These are phyloP conservation scores for Pteronotus mesoamericanus DNA, from an alignment of 2,797 vertebrate species.

Conservation along the genomic window DNA sequence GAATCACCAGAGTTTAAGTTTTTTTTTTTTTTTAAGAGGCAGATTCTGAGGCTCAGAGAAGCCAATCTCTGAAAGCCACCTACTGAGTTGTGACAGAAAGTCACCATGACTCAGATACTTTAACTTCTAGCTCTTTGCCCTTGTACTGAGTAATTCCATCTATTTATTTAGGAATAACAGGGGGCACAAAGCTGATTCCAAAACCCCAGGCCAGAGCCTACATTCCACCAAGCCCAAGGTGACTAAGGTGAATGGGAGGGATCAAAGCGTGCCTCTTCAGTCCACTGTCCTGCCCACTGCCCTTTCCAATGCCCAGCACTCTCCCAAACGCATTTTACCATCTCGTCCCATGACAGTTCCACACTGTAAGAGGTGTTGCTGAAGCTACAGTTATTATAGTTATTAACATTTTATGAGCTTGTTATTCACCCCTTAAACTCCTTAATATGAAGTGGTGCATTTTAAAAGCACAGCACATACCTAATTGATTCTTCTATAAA, in stretches of 20 bases:
- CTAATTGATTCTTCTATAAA: slow-evolving; percentile 79
- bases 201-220: not conserved
- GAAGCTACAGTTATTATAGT: slow-evolving; percentile 79
- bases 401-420: slow-evolving; percentile 85
- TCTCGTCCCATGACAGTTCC: slow-evolving; percentile 75
- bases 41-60: not conserved
- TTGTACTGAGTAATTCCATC: not conserved
- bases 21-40: not conserved
- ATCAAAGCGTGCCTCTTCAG: slow-evolving; percentile 53
- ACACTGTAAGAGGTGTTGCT: slow-evolving; percentile 74
- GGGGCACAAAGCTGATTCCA: not conserved
- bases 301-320: slow-evolving; percentile 61
- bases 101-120: not conserved
- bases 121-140: not conserved
- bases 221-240: slow-evolving; percentile 43
- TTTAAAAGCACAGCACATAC: slow-evolving; percentile 77
- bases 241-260: not conserved
- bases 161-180: not conserved
- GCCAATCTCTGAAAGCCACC: not conserved
- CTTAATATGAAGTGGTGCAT: slow-evolving; percentile 79
- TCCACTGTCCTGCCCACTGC: slow-evolving; percentile 66
- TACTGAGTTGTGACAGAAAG: not conserved
- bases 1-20: not conserved
- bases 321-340: slow-evolving; percentile 77
- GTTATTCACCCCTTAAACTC: slow-evolving; percentile 81